These are phyloP conservation scores for Drosophila parthenogenetica DNA, from an alignment of 2,888 invertebrate genomes.

Conservation along the genomic window DNA sequence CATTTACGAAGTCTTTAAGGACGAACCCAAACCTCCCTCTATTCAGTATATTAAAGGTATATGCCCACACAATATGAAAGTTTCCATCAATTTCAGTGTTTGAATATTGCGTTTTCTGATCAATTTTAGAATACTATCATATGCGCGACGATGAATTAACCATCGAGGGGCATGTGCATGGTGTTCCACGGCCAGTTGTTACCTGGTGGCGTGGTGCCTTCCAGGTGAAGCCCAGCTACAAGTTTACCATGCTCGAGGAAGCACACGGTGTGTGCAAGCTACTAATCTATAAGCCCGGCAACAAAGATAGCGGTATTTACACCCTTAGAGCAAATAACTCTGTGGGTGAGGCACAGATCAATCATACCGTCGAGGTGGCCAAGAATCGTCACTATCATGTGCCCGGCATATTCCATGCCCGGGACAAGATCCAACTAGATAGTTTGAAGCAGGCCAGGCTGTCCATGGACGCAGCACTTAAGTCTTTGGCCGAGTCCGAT, in stretches of 20 bases:
- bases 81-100: neutral
- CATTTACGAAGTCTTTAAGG: slow-evolving; percentile 90
- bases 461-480: slow-evolving; percentile 84
- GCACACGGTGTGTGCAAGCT: slow-evolving; percentile 86
- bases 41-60: slow-evolving; percentile 89
- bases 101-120: slow-evolving; percentile 24
- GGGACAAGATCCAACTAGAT: slow-evolving; percentile 80
- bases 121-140: slow-evolving; percentile 84
- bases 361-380: slow-evolving; percentile 86
- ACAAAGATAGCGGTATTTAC: slow-evolving; percentile 89
- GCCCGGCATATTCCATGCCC: slow-evolving; percentile 84
- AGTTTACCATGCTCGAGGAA: slow-evolving; percentile 84
- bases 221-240: slow-evolving; percentile 82
- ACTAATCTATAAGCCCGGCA: slow-evolving; percentile 86
- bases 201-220: slow-evolving; percentile 84
- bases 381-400: slow-evolving; percentile 86
- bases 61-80: slow-evolving; percentile 7
- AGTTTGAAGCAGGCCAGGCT: slow-evolving; percentile 81
- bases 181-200: slow-evolving; percentile 83
- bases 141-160: slow-evolving; percentile 87
- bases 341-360: slow-evolving; percentile 87
- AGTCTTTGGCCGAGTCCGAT: slow-evolving; percentile 84
- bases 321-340: slow-evolving; percentile 90
- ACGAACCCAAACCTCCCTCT: slow-evolving; percentile 90
- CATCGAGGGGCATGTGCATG: slow-evolving; percentile 86